phyloP scores from a whole-genome alignment of 35 echinoderm and acorn worm species.

The Diadema setosum region DNA sequence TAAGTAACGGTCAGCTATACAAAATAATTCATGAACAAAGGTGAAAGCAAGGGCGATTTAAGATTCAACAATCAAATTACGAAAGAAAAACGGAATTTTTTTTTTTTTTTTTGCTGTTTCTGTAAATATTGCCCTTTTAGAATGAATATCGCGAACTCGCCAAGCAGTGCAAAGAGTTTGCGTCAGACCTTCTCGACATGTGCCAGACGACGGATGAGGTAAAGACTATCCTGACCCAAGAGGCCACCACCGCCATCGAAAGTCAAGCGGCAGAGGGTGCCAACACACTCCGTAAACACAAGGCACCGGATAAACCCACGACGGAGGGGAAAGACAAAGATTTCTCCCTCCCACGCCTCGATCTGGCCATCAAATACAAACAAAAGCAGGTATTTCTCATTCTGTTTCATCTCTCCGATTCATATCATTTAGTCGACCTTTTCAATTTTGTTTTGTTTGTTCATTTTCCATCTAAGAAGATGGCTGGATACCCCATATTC shows the following conservation, averaged over 20 bases:
- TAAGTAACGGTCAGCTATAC: too few species aligned
- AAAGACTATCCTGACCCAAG: slow-evolving; percentile 70
- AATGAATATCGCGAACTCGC: slow-evolving; percentile 78
- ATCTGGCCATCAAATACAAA: slow-evolving; percentile 72
- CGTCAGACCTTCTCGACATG: slow-evolving; percentile 95
- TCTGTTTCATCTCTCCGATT: too few species aligned
- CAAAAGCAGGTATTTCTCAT: slow-evolving; percentile 99
- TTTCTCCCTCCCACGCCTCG: slow-evolving; percentile 47
- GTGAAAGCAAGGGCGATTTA: too few species aligned
- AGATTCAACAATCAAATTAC: too few species aligned
- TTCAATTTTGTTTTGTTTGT: too few species aligned
- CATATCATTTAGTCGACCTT: too few species aligned
- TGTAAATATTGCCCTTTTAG: slow-evolving; percentile 6
- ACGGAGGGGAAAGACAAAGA: background rate
- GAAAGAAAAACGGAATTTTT: too few species aligned
- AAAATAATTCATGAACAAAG: too few species aligned
- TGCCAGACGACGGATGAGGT: slow-evolving; percentile 94
- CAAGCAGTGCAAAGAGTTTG: slow-evolving; percentile 88
- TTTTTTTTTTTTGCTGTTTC: background rate
- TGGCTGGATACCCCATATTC: too few species aligned
- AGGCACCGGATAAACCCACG: background rate
- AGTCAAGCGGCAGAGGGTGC: slow-evolving; percentile 6
- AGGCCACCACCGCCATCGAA: slow-evolving; percentile 33
- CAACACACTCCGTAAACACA: slow-evolving; percentile 1
- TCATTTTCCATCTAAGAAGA: too few species aligned